phyloP scores from a whole-genome alignment of 2,888 invertebrate species.

The Liposcelis brunnea region DNA sequence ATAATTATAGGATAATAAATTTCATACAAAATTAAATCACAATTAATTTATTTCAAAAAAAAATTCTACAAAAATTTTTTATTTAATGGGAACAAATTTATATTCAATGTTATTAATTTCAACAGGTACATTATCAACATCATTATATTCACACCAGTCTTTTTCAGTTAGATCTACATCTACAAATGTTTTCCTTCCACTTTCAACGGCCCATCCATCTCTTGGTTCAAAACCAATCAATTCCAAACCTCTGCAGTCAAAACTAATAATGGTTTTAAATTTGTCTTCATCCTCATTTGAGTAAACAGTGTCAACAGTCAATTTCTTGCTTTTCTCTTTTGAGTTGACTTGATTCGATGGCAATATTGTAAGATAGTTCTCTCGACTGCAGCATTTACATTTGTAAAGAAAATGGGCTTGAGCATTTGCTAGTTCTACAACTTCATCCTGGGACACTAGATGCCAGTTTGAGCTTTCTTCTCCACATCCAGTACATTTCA shows the following conservation, averaged over 20 bases:
- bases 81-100: constrained; percentile 1
- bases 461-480: constrained; percentile 4
- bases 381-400: constrained; percentile 7
- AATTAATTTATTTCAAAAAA: no score
- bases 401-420: constrained; percentile 4
- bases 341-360: not conserved
- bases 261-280: not conserved
- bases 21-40: no score
- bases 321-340: not conserved
- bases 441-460: not conserved
- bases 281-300: not conserved
- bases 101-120: constrained; percentile 4
- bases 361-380: not conserved
- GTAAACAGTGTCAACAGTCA: not conserved
- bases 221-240: constrained; percentile 5
- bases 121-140: constrained; percentile 4
- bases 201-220: constrained; percentile 5
- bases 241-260: constrained; percentile 3
- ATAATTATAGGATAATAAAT: no score
- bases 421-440: not conserved
- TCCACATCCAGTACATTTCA: constrained; percentile 2
- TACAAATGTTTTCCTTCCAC: not conserved
- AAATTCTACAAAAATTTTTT: not conserved
- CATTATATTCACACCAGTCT: constrained; percentile 6
- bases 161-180: constrained; percentile 6